Conservation (phyloP, 2,113 vertebrate species). For the Acanthisitta chloris region DNA sequence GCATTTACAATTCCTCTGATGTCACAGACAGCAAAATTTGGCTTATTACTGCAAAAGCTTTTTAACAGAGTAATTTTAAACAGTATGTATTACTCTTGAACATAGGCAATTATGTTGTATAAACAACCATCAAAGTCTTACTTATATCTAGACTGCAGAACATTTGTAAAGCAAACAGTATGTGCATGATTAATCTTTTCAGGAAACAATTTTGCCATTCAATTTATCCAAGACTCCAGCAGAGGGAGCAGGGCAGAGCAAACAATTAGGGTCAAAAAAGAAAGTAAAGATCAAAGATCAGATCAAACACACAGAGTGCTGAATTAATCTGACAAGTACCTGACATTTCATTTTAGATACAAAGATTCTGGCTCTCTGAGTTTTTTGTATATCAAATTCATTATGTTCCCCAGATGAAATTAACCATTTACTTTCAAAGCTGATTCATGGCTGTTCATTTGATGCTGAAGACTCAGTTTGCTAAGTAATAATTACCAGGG, state of each 20-base stretch:
- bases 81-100: neutral
- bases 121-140: constrained; percentile 52
- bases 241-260: constrained; percentile 71
- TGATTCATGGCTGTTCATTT: neutral
- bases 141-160: constrained; percentile 37
- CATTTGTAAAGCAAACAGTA: constrained; percentile 62
- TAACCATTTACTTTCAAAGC: neutral
- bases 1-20: neutral
- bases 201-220: constrained; percentile 63
- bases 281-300: constrained; percentile 62
- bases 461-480: neutral
- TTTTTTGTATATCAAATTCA: neutral
- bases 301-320: constrained; percentile 33
- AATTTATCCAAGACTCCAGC: constrained; percentile 72
- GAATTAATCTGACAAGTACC: constrained; percentile 34
- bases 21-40: neutral
- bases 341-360: constrained; percentile 27
- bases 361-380: neutral
- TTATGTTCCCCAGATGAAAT: neutral
- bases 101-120: neutral
- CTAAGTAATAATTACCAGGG: constrained; percentile 29
- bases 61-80: neutral
- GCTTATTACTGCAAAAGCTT: neutral
- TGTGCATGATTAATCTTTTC: constrained; percentile 60
- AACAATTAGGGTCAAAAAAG: constrained; percentile 61